Conservation (phyloP, 1,140 invertebrate species). For the Pantala flavescens region DNA sequence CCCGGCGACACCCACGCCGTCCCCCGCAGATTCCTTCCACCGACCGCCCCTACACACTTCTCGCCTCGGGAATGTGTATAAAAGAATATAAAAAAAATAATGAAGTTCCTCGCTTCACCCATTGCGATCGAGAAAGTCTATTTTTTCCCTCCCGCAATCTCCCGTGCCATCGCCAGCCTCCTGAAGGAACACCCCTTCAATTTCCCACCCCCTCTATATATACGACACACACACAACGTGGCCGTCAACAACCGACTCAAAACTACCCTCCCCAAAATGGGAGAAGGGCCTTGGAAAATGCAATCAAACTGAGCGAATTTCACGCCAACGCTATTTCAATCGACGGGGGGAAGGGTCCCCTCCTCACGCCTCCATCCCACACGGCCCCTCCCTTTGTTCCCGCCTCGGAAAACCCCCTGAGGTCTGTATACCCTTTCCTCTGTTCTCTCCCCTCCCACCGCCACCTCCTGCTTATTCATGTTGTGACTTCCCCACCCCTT, state of each 20-base stretch:
- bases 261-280: background rate
- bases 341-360: background rate
- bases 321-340: constrained; percentile 4
- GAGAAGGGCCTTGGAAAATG: background rate
- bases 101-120: no score
- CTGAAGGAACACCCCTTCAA: background rate
- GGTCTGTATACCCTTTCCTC: background rate
- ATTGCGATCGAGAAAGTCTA: no score
- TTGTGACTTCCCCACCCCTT: background rate
- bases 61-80: no score
- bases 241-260: background rate
- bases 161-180: no score
- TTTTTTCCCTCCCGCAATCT: background rate
- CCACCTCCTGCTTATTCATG: background rate
- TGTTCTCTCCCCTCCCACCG: background rate
- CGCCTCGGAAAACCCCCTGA: background rate
- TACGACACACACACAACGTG: background rate
- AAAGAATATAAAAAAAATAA: no score
- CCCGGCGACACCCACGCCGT: no score
- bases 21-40: no score
- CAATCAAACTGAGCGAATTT: constrained; percentile 9
- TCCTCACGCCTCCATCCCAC: background rate
- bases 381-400: background rate
- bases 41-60: no score
- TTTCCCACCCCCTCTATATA: background rate